Evolutionary conservation across 1,140 invertebrate genomes (phyloP).

Genomic region (Bombyx mori): ASM3026992v2 NC_085111.1:12257501-12258000

Average conservation of each 20-base stretch:
- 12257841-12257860: slow-evolving; percentile 36
- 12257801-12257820: slow-evolving; percentile 33
- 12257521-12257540: slow-evolving; percentile 14
- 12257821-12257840: slow-evolving; percentile 33
- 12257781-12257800: slow-evolving; percentile 73
- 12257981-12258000: slow-evolving; percentile 75
- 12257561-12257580: slow-evolving; percentile 41
- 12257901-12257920: slow-evolving; percentile 70
- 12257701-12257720: slow-evolving; percentile 76
- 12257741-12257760: slow-evolving; percentile 61
- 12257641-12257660: slow-evolving; percentile 75
- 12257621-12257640: slow-evolving; percentile 82
- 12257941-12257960: slow-evolving; percentile 80
- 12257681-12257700: slow-evolving; percentile 75
- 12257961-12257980: slow-evolving; percentile 91
- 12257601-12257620: slow-evolving; percentile 80
- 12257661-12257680: slow-evolving; percentile 72
- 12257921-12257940: slow-evolving; percentile 55
- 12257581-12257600: slow-evolving; percentile 78
- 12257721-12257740: slow-evolving; percentile 75
- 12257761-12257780: slow-evolving; percentile 66
- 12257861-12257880: slow-evolving; percentile 67
- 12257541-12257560: slow-evolving; percentile 48
- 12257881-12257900: slow-evolving; percentile 76
- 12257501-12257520: slow-evolving; percentile 14